phyloP scores from a whole-genome alignment of 2,888 invertebrate species.

The Gortyna flavago region DNA sequence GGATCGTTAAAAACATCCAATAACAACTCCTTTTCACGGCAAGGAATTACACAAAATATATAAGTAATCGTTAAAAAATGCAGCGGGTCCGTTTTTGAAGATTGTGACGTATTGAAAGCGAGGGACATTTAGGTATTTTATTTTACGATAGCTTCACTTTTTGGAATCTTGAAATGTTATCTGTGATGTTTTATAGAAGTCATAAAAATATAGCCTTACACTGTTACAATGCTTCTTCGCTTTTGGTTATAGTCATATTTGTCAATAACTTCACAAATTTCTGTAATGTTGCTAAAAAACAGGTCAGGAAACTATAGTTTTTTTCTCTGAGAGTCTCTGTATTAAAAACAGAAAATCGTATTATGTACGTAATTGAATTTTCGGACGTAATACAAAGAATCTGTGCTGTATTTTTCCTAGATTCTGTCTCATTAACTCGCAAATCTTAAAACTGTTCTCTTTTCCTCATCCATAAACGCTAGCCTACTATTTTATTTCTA shows the following conservation, averaged over 20 bases:
- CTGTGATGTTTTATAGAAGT: conserved; percentile 4
- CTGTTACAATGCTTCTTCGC: neutral
- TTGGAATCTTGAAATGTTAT: conserved; percentile 4
- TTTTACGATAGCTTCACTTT: conserved; percentile 42
- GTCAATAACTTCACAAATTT: neutral
- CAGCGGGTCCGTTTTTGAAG: conserved; percentile 57
- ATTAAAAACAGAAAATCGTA: neutral
- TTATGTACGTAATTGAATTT: neutral
- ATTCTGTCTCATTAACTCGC: conserved; percentile 1
- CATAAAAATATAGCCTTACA: conserved; percentile 4
- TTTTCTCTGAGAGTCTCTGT: neutral
- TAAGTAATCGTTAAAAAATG: conserved; percentile 59
- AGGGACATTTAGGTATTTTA: conserved; percentile 43
- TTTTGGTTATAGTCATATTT: neutral
- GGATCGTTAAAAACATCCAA: conserved; percentile 78
- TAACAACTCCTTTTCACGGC: conserved; percentile 53
- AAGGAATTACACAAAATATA: conserved; percentile 59
- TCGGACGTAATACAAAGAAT: neutral
- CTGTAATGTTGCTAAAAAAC: neutral
- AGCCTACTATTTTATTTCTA: neutral
- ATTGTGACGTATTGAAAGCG: conserved; percentile 54
- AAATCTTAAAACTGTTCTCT: conserved; percentile 6
- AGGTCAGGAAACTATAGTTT: neutral
- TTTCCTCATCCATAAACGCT: neutral
- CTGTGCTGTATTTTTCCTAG: neutral